Base-by-base conservation (phyloP, 1,140 invertebrate species). In the Chironomus striatipennis region DNA sequence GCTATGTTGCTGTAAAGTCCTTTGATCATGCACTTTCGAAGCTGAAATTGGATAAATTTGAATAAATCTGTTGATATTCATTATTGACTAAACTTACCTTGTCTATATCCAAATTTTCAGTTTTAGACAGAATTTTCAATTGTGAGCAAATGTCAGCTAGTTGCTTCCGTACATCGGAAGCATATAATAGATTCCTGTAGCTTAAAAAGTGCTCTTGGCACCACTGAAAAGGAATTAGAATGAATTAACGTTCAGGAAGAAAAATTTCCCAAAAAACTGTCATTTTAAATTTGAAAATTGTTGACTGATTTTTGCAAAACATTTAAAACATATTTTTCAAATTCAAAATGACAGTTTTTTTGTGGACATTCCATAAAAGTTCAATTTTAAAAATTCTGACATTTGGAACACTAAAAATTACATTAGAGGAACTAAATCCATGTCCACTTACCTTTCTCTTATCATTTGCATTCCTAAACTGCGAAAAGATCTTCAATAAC, bases 141-240 rank as follows among this genome's bases (percentile, higher is more conserved):
- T 89, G 64, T 86, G 83, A 34, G 79, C 93, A 96, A 9, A 98
- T 87, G 24, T 91, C 86, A 15, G 86, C 79, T 74, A 99, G 83
- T 81, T 99, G 97, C 75, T 89, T 87, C 17, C 95, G 85, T 5
- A 98, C 91, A 77, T 95, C 90, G 34, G 83, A 81, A 0, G 93
- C 95, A 79, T 94, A 93, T 34, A 88, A 85, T 78, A 99, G 85
- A 85, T 98, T 97, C 75, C 93, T 87, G 75, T 87, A 83, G 81
- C 97, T 93, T 24, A 98, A 83, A 81, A 90, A 97, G 83, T 98
- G 96, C 75, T 96, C 93, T 79, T 89, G 88, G 80, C 96, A 98
- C 94, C 94, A 98, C 80, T 89, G 84, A 90, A 57, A n/a, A 57
- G 93, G 79, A 42, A 85, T 34, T 2, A 34, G n/a, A n/a, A n/a